Evolutionary conservation across 1,140 invertebrate species (phyloP).

Genomic region (Scaptodrosophila lebanonensis): DNA sequence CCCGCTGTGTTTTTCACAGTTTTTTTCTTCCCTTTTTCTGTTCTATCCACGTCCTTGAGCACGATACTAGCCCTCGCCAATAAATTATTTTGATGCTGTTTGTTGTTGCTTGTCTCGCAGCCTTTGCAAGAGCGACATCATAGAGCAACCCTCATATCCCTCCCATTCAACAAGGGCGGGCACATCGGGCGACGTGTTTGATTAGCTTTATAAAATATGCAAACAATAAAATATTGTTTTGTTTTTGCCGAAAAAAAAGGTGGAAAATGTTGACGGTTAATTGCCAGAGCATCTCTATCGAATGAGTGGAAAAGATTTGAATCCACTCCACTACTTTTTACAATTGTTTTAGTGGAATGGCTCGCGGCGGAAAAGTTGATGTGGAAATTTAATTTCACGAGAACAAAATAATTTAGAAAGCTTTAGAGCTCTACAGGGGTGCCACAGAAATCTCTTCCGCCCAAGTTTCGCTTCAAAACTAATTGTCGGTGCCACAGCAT

Average conservation of each 20-base stretch:
- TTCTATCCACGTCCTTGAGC: slow-evolving; percentile 51
- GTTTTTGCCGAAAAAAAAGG: slow-evolving; percentile 67
- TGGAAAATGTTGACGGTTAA: slow-evolving; percentile 51
- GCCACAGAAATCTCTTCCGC: no score
- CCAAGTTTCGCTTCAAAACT: no score
- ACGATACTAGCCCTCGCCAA: slow-evolving; percentile 22
- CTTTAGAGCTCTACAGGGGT: no score
- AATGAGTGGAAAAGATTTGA: slow-evolving; percentile 22
- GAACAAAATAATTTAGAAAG: no score
- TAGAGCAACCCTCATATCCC: slow-evolving; percentile 54
- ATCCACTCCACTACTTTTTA: no score
- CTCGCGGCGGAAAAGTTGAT: no score
- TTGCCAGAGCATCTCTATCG: slow-evolving; percentile 58
- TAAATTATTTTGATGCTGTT: slow-evolving; percentile 66
- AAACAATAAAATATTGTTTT: slow-evolving; percentile 59
- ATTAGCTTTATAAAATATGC: slow-evolving; percentile 74
- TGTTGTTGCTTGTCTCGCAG: slow-evolving; percentile 8
- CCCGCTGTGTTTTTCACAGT: slow-evolving; percentile 71
- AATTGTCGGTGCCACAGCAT: no score
- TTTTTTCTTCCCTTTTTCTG: slow-evolving; percentile 22
- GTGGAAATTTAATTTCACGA: no score
- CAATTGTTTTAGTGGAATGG: no score
- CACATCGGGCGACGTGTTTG: slow-evolving; percentile 50
- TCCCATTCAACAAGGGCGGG: slow-evolving; percentile 6
- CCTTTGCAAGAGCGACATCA: slow-evolving; percentile 27